Percentiles rank a stretch among this genome's conserved stretches.
These are phyloP conservation scores for Tetramorium parvispinum DNA, from an alignment of 1,140 invertebrate species.

Conservation along the genomic window DNA sequence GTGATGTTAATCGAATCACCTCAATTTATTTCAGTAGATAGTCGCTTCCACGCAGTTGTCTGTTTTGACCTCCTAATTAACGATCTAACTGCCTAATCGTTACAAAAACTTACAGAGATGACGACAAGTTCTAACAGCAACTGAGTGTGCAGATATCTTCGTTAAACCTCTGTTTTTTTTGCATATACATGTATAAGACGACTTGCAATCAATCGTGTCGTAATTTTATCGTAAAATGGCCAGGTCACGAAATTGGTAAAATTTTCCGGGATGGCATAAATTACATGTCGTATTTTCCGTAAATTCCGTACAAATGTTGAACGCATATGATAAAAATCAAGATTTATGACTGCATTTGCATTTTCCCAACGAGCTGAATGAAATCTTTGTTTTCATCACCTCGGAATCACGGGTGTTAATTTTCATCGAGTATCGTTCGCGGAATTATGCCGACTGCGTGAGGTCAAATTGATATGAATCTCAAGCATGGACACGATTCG, in stretches of 20 bases:
- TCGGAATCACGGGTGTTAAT: neutral
- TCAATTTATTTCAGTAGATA: slow-evolving; percentile 35
- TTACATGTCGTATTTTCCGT: neutral
- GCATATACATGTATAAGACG: neutral
- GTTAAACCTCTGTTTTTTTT: slow-evolving; percentile 7
- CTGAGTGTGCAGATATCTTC: slow-evolving; percentile 57
- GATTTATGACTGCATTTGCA: neutral
- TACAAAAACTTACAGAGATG: slow-evolving; percentile 60
- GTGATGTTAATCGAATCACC: neutral
- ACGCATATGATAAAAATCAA: slow-evolving; percentile 1
- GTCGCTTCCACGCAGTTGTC: neutral
- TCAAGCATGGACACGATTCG: neutral
- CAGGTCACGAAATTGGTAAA: neutral
- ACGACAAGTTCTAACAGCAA: slow-evolving; percentile 69
- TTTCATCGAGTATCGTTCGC: neutral
- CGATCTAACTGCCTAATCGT: slow-evolving; percentile 62
- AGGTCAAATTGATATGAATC: neutral
- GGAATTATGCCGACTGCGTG: neutral
- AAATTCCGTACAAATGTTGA: neutral
- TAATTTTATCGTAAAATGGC: slow-evolving; percentile 20
- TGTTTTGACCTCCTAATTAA: slow-evolving; percentile 58
- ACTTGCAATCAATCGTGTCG: slow-evolving; percentile 45
- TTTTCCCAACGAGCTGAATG: slow-evolving; percentile 12
- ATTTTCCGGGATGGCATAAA: neutral
- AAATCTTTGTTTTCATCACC: neutral